A percentile compares a stretch with the other conserved stretches of the same genome.
Evolutionary conservation across 2,113 vertebrate genomes (phyloP).

Genomic region (Melozone crissalis): DNA sequence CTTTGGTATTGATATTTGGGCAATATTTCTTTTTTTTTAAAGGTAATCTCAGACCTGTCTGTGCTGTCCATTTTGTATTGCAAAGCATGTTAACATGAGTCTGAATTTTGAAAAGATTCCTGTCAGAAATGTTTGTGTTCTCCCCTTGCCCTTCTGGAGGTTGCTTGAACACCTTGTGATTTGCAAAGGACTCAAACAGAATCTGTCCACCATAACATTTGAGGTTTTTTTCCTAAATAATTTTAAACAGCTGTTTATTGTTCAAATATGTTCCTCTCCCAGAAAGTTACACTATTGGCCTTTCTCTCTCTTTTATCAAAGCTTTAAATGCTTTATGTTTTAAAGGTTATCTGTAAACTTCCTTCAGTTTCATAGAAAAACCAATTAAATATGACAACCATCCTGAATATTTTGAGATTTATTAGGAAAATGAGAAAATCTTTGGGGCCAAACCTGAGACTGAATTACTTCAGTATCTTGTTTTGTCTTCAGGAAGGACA

Average conservation of each 20-base stretch:
- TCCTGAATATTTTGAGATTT: not conserved
- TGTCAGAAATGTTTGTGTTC: not conserved
- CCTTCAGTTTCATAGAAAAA: not conserved
- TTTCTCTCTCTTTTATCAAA: not conserved
- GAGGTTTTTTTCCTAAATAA: not conserved
- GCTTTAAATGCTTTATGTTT: not conserved
- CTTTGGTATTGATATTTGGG: not conserved
- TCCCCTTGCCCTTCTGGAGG: fast-evolving
- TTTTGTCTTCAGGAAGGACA: not conserved
- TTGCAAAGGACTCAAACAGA: not conserved
- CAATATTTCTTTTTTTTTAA: not conserved
- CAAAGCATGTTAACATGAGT: not conserved
- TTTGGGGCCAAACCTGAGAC: not conserved
- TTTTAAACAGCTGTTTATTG: not conserved
- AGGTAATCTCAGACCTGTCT: not conserved
- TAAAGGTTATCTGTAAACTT: not conserved
- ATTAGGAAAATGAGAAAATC: not conserved
- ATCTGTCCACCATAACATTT: not conserved
- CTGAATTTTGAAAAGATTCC: not conserved
- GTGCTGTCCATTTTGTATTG: not conserved
- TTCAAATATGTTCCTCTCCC: not conserved
- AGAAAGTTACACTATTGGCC: not conserved
- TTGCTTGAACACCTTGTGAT: not conserved
- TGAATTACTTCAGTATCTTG: not conserved
- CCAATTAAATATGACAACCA: not conserved